Percentiles rank a stretch among this genome's conserved stretches.
Evolutionary conservation across 2,888 invertebrate genomes (phyloP).

Genomic region (Acleris literana): DNA sequence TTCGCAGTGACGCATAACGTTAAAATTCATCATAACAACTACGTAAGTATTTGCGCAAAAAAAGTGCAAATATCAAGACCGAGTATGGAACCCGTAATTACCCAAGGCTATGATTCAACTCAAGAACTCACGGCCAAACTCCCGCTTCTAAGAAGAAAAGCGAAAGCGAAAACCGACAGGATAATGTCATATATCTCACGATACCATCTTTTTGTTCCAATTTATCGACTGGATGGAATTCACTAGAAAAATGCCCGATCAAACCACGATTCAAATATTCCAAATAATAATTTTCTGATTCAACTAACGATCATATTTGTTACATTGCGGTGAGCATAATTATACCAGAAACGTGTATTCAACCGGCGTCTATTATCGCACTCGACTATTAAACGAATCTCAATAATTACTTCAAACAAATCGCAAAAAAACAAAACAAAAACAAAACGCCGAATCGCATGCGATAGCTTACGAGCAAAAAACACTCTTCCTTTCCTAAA

Average conservation of each 20-base stretch:
- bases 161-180: conserved; percentile 45
- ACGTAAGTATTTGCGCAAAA: background rate
- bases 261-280: conserved; percentile 38
- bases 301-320: conserved; percentile 44
- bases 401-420: conserved; percentile 62
- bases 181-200: conserved; percentile 50
- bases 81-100: conserved; percentile 5
- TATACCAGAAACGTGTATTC: conserved; percentile 62
- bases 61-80: background rate
- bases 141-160: conserved; percentile 49
- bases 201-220: conserved; percentile 45
- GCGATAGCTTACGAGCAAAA: conserved; percentile 52
- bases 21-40: background rate
- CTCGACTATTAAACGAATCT: conserved; percentile 57
- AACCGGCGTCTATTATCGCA: conserved; percentile 57
- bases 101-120: conserved; percentile 18
- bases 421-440: conserved; percentile 61
- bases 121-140: conserved; percentile 31
- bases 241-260: conserved; percentile 46
- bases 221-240: conserved; percentile 35
- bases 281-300: conserved; percentile 29
- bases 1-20: too few species aligned
- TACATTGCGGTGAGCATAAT: conserved; percentile 57
- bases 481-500: conserved; percentile 75
- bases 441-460: conserved; percentile 59